These are phyloP conservation scores for Acanthosepion esculentum DNA, from an alignment of 2,888 invertebrate species.

Conservation along the genomic window DNA sequence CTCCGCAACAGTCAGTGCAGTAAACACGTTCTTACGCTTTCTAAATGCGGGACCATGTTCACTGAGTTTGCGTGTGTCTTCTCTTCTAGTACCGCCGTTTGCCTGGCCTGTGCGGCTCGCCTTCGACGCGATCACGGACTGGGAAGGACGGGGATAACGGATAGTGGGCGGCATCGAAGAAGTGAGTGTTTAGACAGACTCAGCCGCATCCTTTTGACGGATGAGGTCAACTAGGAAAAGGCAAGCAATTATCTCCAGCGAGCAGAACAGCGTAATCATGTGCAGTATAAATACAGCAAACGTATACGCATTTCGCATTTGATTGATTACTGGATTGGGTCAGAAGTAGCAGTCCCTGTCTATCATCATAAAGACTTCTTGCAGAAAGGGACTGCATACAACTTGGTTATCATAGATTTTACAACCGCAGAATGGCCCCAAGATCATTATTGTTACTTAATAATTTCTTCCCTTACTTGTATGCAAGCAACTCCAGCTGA, in stretches of 20 bases:
- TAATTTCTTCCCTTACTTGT: no score
- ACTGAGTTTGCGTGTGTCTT: neutral
- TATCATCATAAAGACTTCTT: neutral
- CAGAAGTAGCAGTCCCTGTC: neutral
- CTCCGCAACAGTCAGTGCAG: neutral
- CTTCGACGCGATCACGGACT: neutral
- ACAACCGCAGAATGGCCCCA: no score
- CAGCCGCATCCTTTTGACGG: neutral
- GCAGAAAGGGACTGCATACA: neutral
- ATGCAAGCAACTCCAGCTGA: no score
- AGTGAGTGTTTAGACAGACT: neutral
- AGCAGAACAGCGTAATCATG: neutral
- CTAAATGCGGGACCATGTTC: neutral
- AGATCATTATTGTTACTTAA: no score
- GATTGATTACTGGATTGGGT: neutral
- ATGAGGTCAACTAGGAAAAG: neutral
- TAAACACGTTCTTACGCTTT: neutral
- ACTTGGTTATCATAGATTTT: neutral
- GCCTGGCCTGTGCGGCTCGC: neutral
- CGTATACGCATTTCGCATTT: neutral
- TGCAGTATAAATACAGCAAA: neutral
- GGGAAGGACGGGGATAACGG: neutral
- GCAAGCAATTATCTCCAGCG: neutral
- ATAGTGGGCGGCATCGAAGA: conserved; percentile 2
- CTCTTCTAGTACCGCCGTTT: neutral